Evolutionary conservation across 2,797 vertebrate genomes (phyloP), one percentile per base, ranked within the genome.

Genomic region (Gobio occitaniae): DNA sequence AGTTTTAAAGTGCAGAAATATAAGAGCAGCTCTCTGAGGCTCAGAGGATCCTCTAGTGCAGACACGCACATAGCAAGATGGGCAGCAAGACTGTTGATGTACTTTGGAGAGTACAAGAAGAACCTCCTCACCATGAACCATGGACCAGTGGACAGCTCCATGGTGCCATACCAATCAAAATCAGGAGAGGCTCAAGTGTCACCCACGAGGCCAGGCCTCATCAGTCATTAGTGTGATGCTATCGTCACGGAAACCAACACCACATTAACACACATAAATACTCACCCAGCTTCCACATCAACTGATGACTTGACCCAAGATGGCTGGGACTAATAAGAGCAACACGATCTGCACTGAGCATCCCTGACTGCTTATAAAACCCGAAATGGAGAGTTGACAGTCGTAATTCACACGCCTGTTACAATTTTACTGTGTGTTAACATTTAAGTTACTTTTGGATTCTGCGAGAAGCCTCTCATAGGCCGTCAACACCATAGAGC

Each of bases 201-300:
- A 4, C 75, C 75, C 87, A 83, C 6, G 13, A 79, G 44, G 71
- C 89, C 72, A 82, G 82, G 82, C 85, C 89, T 91, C 87, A 89
- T 94, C 93, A 88, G 89, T 94, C 93, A 94, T 90, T 90, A 44
- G 82, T 0, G 82, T 79, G 80, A 80, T 88, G 90, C 91, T 91
- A 93, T 93, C 90, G 90, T 89, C 86, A 86, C 78, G 88, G 92
- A 92, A 93, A 94, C 90, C 8, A 88, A 92, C 25, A 92, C 90
- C 92, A 88, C 88, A 88, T 93, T 91, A 91, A 89, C 91, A 65
- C 75, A 77, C 82, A 88, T 80, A 87, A 79, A 88, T 75, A 32
- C 85, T 70, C 44, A 65, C 69, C 38, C 66, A 38, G 36, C 38
- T 83, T 82, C 17, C 86, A 77, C 78, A 88, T 83, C 61, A 88